Conservation (phyloP, 2,888 invertebrate species). For the Synanthedon myopaeformis region DNA sequence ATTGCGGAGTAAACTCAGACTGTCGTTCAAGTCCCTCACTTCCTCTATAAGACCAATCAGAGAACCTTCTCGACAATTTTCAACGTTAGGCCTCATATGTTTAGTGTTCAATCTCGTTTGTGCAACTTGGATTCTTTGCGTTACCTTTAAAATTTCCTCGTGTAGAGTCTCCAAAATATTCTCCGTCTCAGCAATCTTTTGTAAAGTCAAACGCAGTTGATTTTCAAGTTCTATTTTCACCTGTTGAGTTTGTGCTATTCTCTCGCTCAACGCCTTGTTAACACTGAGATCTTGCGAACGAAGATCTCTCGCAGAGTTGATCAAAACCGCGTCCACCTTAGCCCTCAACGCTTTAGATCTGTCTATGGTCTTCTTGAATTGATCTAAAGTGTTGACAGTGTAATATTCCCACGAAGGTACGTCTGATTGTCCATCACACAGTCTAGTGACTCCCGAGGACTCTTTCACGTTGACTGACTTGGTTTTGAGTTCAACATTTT, state of each 20-base stretch:
- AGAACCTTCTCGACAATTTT: constrained; percentile 60
- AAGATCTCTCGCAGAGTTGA: constrained; percentile 83
- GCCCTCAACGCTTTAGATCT: constrained; percentile 78
- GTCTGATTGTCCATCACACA: constrained; percentile 86
- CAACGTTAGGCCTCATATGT: constrained; percentile 46
- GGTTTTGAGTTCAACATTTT: constrained; percentile 78
- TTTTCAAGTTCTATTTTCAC: constrained; percentile 77
- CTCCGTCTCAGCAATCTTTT: constrained; percentile 54
- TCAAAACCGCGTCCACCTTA: constrained; percentile 78
- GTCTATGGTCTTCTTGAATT: constrained; percentile 79
- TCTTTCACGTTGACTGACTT: constrained; percentile 78
- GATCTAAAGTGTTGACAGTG: constrained; percentile 78
- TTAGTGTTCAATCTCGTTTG: constrained; percentile 58
- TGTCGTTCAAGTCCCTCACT: constrained; percentile 51
- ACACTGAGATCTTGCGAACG: constrained; percentile 84
- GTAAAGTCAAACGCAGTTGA: constrained; percentile 68
- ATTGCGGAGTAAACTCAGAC: constrained; percentile 47
- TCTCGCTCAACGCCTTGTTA: constrained; percentile 77
- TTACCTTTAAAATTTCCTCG: constrained; percentile 52
- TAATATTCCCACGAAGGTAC: constrained; percentile 87
- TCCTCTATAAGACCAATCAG: constrained; percentile 51
- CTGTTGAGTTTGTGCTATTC: constrained; percentile 82
- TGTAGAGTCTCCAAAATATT: constrained; percentile 50
- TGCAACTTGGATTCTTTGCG: constrained; percentile 53
- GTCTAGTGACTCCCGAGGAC: constrained; percentile 82